These are phyloP conservation scores for Heterotilapia buettikoferi DNA, from an alignment of 2,113 vertebrate genomes.

Conservation along the genomic window DNA sequence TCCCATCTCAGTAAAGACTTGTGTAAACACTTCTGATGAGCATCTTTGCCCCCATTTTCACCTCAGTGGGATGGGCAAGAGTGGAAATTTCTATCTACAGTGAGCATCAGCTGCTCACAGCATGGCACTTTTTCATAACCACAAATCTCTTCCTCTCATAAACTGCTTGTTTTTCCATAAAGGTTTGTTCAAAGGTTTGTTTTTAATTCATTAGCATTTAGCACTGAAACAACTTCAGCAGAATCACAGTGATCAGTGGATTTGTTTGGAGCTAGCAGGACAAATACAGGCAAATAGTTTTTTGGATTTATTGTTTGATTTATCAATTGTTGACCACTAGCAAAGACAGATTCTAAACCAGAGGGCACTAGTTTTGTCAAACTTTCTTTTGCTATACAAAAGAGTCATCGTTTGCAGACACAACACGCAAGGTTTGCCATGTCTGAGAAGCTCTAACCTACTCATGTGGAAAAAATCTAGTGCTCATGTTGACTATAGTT, in stretches of 20 bases:
- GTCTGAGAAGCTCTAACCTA: neutral
- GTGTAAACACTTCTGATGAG: neutral
- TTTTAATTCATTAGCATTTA: neutral
- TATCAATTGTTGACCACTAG: neutral
- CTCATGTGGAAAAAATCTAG: neutral
- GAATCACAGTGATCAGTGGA: neutral
- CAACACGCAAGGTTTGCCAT: neutral
- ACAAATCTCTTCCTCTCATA: neutral
- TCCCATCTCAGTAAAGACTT: neutral
- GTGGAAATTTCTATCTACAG: neutral
- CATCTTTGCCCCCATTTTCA: constrained; percentile 1
- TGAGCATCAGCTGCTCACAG: constrained; percentile 1
- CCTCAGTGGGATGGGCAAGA: neutral
- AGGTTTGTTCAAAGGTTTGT: neutral
- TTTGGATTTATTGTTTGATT: neutral
- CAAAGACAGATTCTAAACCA: neutral
- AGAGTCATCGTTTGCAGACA: neutral
- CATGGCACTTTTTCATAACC: neutral
- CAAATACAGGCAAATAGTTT: neutral
- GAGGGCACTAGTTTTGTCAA: neutral
- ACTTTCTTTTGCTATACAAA: neutral
- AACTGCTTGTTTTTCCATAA: neutral
- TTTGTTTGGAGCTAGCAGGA: neutral
- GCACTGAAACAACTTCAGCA: neutral
- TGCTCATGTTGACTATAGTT: neutral